These are phyloP conservation scores for Chymomyza amoena DNA, from an alignment of 2,888 invertebrate species.

Conservation along the genomic window DNA sequence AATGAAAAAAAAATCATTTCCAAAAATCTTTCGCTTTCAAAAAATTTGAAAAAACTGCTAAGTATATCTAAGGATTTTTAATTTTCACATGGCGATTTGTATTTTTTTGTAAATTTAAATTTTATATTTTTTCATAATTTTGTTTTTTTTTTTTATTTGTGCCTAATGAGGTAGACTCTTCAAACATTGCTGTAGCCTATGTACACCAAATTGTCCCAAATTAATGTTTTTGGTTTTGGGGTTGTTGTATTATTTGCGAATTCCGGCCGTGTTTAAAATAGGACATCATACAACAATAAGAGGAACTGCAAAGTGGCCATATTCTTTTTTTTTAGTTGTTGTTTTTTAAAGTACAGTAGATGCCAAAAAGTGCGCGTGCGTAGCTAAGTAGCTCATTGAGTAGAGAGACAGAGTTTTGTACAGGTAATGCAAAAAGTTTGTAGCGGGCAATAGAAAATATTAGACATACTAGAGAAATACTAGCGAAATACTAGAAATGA, in stretches of 20 bases:
- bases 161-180: neutral
- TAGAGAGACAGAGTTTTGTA: neutral
- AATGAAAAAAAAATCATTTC: no score
- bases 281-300: neutral
- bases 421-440: neutral
- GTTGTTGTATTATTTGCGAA: neutral
- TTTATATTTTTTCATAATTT: no score
- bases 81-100: no score
- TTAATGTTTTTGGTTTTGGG: neutral
- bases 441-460: no score
- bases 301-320: neutral
- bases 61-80: no score
- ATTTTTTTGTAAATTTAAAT: no score
- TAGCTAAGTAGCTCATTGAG: neutral
- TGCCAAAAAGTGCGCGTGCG: neutral
- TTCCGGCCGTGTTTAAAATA: neutral
- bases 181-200: no score
- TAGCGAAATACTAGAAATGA: no score
- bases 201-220: neutral
- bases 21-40: no score
- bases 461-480: no score
- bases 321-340: neutral
- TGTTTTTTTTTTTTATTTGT: neutral
- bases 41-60: no score
- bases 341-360: neutral